Evolutionary conservation across 1,140 invertebrate species (phyloP).

Genomic region (Bathynomus jamesi): DNA sequence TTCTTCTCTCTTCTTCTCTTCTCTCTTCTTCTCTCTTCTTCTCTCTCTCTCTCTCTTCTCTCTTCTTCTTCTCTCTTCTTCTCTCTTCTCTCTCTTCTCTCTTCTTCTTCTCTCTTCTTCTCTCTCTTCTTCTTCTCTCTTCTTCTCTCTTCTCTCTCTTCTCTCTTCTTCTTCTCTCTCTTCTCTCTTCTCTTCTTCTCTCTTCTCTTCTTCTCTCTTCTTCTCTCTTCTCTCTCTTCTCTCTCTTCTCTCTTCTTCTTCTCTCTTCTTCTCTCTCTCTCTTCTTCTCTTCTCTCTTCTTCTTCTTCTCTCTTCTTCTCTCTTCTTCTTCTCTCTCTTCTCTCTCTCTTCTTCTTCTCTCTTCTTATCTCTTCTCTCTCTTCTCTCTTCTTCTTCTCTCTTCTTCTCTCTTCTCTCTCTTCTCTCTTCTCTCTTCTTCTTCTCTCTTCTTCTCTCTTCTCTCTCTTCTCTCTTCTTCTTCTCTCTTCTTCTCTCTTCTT

Average conservation of each 20-base stretch:
- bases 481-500: neutral
- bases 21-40: too few species aligned
- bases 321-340: neutral
- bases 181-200: neutral
- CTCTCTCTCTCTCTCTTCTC: too few species aligned
- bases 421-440: too few species aligned
- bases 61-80: too few species aligned
- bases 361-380: neutral
- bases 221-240: neutral
- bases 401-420: too few species aligned
- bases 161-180: neutral
- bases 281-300: neutral
- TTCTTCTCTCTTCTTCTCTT: too few species aligned
- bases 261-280: too few species aligned
- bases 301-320: neutral
- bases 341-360: neutral
- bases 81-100: too few species aligned
- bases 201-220: neutral
- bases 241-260: too few species aligned
- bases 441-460: too few species aligned
- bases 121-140: neutral
- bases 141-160: neutral
- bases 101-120: neutral
- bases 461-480: neutral
- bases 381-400: too few species aligned